phyloP scores from a whole-genome alignment of 2,888 invertebrate species.

The Drosophila demipolita region DNA sequence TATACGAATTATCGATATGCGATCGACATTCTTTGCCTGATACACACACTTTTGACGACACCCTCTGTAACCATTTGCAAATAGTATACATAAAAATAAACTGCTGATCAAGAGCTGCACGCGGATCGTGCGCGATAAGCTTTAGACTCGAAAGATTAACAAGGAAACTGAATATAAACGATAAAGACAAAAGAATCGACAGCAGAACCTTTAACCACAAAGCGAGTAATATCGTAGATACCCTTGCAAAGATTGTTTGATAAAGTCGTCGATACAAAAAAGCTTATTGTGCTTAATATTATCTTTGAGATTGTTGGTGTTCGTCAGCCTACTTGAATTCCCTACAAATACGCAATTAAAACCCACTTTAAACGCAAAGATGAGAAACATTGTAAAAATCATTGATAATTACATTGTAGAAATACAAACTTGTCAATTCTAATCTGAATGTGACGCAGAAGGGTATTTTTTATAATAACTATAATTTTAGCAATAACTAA shows the following conservation, averaged over 20 bases:
- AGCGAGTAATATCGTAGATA: slow-evolving; percentile 17
- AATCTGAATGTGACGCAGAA: no score
- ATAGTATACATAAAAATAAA: not conserved
- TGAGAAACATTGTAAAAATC: not conserved
- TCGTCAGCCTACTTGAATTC: not conserved
- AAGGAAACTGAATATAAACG: slow-evolving; percentile 21
- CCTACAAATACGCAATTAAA: not conserved
- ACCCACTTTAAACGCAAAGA: not conserved
- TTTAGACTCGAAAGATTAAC: slow-evolving; percentile 28
- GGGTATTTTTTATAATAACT: no score
- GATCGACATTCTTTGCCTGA: not conserved
- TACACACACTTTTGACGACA: not conserved
- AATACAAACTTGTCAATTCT: no score
- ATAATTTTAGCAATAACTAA: no score
- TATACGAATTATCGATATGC: not conserved
- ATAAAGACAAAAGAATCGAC: slow-evolving; percentile 5
- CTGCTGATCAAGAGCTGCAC: slow-evolving; percentile 24
- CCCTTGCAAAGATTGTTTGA: slow-evolving; percentile 8
- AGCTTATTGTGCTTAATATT: not conserved
- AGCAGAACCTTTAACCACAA: not conserved
- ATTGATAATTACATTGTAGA: no score
- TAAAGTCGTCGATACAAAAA: not conserved
- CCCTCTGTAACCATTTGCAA: not conserved
- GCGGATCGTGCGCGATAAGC: slow-evolving; percentile 37
- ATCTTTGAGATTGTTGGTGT: not conserved